Base-by-base conservation (phyloP, 2,113 vertebrate genomes). In the Anolis carolinensis region DNA sequence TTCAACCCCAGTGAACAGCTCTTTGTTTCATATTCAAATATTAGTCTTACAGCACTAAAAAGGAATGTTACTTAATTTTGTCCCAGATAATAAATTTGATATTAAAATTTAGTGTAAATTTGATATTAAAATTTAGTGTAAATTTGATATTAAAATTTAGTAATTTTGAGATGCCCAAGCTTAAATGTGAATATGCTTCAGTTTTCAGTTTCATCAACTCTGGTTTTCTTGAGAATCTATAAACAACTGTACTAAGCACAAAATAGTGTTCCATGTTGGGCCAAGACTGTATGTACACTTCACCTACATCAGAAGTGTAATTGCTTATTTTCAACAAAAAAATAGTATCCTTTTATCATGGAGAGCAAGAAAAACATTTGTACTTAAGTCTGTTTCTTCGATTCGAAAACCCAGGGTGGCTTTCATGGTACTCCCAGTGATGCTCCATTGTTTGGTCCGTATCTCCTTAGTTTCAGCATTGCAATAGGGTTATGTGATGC, bases 91-190 rank as follows among this genome's bases (percentile, higher is more conserved):
- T n/a, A n/a, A n/a, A n/a, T n/a, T n/a, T n/a, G n/a, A n/a, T n/a
- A n/a, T n/a, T n/a, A n/a, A n/a, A n/a, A n/a, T n/a, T n/a, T n/a
- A n/a, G n/a, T n/a, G n/a, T n/a, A n/a, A n/a, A n/a, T n/a, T n/a
- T n/a, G n/a, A n/a, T n/a, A n/a, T n/a, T n/a, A n/a, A n/a, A n/a
- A n/a, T n/a, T n/a, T n/a, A n/a, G n/a, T n/a, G n/a, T n/a, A n/a
- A n/a, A n/a, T n/a, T n/a, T n/a, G n/a, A n/a, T n/a, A n/a, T n/a
- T n/a, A n/a, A 91, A 90, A 89, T 86, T 90, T 93, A 87, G 86
- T 93, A 91, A 93, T 92, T 89, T 3, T 93, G 62, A 81, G 91
- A 85, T 87, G 90, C 90, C 84, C 89, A 89, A 92, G 82, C 87
- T 75, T 90, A 44, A 90, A 75, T 36, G 44, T 75, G 23, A 86